Conservation (phyloP, 1,140 invertebrate species). For the Amyelois transitella region DNA sequence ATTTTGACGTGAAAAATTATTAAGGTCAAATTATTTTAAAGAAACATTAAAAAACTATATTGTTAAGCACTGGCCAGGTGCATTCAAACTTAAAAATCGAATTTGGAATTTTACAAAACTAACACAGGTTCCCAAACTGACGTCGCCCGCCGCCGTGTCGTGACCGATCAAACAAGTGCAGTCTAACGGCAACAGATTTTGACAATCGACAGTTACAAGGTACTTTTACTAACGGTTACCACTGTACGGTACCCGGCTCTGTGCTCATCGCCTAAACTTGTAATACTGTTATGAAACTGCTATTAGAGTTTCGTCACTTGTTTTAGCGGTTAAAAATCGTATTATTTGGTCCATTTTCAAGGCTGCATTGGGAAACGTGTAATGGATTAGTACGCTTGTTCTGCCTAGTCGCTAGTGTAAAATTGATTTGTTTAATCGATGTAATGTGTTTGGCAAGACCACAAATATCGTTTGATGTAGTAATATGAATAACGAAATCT, state of each 20-base stretch:
- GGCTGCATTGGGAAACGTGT: slow-evolving; percentile 44
- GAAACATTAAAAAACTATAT: too few relatives aligned
- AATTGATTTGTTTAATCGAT: not conserved
- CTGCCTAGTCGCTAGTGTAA: not conserved
- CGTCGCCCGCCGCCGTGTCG: too few relatives aligned
- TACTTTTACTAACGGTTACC: slow-evolving; percentile 65
- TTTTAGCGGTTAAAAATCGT: slow-evolving; percentile 12
- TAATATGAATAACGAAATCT: too few relatives aligned
- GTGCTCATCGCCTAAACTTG: slow-evolving; percentile 51
- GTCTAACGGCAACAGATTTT: slow-evolving; percentile 25
- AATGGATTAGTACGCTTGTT: slow-evolving; percentile 6
- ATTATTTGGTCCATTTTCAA: slow-evolving; percentile 27
- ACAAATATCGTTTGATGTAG: too few relatives aligned
- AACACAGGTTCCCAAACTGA: not conserved
- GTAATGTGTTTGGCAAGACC: not conserved
- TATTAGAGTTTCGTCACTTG: slow-evolving; percentile 53
- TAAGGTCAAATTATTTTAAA: too few relatives aligned
- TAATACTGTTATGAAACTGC: slow-evolving; percentile 67
- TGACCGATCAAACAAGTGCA: not conserved
- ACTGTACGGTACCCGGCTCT: slow-evolving; percentile 67
- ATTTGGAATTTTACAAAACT: not conserved
- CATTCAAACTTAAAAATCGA: not conserved
- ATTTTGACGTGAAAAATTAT: too few relatives aligned
- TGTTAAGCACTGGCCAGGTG: too few relatives aligned
- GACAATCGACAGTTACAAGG: slow-evolving; percentile 43